Evolutionary conservation across 2,888 invertebrate species (phyloP), one percentile per base, ranked within the genome.

Genomic region (Aporophyla nigra): DNA sequence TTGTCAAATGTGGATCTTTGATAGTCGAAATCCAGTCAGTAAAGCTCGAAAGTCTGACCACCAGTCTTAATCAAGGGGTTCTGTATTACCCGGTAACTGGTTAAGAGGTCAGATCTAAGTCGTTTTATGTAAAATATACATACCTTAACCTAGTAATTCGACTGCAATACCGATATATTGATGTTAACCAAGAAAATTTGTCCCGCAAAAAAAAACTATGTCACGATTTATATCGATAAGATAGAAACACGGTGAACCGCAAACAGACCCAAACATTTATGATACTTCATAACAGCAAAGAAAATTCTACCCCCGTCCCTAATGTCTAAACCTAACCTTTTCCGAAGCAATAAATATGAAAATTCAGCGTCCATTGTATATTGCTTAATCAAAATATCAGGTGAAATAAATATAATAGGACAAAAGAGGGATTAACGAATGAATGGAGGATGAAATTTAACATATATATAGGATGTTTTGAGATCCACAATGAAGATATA

Each of bases 401-500:
- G 65, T 80, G 61, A 70, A 78, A 84, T 76, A 83, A 85, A 84
- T 74, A 82, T 85, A 77, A 71, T 43, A 61, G 70, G 61, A 80
- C 77, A 82, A 82, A 69, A 62, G 75, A 72, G 49, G 75, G 66
- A 86, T 84, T 81, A 81, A 77, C 69, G 27, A 54, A 65, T 66
- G 71, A 74, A 83, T 73, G 66, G 63, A 53, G 76, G 61, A 73
- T 74, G 24, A 66, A 67, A 79, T 79, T 82, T 86, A 7, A 72
- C 82, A 84, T 84, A 81, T 74, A 83, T 40, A 85, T 86, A 61
- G 76, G 63, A 21, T 68, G 70, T 74, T 76, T 56, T 62, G 70
- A 76, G 81, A 81, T 85, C 33, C 49, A 43, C 71, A 76, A 66
- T 74, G 72, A 73, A 85, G 83, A 85, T 83, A 85, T 80, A 83